Percentiles rank a stretch among this genome's conserved stretches.
phyloP scores from a whole-genome alignment of 2,797 vertebrate genomes.

The Dicrostonyx torquatus region DNA sequence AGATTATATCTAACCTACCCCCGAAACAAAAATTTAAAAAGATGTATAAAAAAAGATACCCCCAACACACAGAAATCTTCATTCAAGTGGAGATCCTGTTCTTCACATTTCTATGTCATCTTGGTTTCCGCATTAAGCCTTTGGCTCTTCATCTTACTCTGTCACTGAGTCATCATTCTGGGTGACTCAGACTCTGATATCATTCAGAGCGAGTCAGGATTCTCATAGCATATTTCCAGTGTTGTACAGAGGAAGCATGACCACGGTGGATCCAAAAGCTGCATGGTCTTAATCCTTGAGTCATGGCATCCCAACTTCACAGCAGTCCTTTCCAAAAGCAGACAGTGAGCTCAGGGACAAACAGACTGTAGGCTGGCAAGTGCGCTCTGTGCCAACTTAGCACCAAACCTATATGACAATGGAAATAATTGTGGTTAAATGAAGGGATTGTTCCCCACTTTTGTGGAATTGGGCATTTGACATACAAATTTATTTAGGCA shows the following conservation, averaged over 20 bases:
- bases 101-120: conserved; percentile 21
- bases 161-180: background rate
- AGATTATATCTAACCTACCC: background rate
- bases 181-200: background rate
- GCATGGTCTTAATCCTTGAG: background rate
- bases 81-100: conserved; percentile 18
- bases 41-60: background rate
- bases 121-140: background rate
- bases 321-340: background rate
- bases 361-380: background rate
- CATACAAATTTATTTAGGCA: background rate
- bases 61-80: background rate
- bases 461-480: background rate
- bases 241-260: background rate
- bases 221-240: background rate
- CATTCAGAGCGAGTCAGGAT: background rate
- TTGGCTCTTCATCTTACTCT: background rate
- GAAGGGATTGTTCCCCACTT: background rate
- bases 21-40: conserved; percentile 4
- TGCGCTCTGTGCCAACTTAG: background rate
- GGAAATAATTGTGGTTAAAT: background rate
- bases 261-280: background rate
- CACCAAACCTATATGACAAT: background rate
- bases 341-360: background rate
- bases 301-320: background rate